phyloP scores from a whole-genome alignment of 2,113 vertebrate genomes.

The Arothron firmamentum region DNA sequence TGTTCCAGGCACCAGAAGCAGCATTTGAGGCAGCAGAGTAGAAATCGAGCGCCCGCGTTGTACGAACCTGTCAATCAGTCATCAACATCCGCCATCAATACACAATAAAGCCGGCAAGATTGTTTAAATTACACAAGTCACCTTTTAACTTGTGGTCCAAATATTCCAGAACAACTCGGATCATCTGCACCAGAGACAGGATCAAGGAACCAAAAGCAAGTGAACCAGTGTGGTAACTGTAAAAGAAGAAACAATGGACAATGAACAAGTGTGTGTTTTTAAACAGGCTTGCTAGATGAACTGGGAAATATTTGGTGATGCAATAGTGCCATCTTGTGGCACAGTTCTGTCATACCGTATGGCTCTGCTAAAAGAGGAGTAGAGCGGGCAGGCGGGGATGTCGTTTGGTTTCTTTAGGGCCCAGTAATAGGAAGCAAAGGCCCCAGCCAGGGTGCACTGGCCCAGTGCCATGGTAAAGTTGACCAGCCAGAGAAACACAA shows the following conservation, averaged over 20 bases:
- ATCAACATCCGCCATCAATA: neutral
- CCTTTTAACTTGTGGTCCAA: slow-evolving; percentile 88
- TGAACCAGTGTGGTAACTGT: slow-evolving; percentile 93
- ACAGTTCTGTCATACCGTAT: slow-evolving; percentile 75
- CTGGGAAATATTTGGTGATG: neutral
- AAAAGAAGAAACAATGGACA: slow-evolving; percentile 24
- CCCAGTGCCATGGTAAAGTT: slow-evolving; percentile 92
- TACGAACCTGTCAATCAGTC: slow-evolving; percentile 75
- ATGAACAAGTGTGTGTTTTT: neutral
- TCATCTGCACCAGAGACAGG: slow-evolving; percentile 83
- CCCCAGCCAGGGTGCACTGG: slow-evolving; percentile 92
- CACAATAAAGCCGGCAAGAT: neutral
- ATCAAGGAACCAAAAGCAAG: slow-evolving; percentile 93
- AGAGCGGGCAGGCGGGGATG: slow-evolving; percentile 86
- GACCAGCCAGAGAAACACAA: slow-evolving; percentile 92
- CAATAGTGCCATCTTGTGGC: neutral
- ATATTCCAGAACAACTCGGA: slow-evolving; percentile 86
- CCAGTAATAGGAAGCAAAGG: slow-evolving; percentile 97
- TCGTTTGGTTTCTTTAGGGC: slow-evolving; percentile 87
- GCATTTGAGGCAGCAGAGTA: slow-evolving; percentile 89
- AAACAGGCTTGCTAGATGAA: neutral
- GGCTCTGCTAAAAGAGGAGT: slow-evolving; percentile 86
- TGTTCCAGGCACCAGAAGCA: slow-evolving; percentile 98
- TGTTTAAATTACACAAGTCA: slow-evolving; percentile 26
- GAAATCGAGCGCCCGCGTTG: slow-evolving; percentile 78